Conservation (phyloP, 2,113 vertebrate genomes). For the Tricholaema leucomelas region DNA sequence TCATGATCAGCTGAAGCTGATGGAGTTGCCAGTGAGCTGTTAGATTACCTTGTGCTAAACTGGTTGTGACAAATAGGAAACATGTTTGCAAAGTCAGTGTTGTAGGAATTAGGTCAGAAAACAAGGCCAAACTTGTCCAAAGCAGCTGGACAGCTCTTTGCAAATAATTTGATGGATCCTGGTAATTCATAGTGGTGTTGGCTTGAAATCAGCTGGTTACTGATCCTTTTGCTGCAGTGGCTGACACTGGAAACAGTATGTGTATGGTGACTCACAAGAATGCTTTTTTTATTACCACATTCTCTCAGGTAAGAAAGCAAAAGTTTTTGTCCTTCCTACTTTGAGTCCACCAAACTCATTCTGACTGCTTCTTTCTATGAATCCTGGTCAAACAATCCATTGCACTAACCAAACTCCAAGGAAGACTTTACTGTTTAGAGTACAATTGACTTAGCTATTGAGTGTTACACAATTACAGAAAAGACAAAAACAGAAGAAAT, state of each 20-base stretch:
- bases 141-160: neutral
- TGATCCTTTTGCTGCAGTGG: neutral
- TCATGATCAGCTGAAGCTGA: neutral
- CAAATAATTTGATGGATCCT: neutral
- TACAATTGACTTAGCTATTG: neutral
- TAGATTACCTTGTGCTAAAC: neutral
- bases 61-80: neutral
- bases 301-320: neutral
- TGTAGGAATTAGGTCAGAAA: neutral
- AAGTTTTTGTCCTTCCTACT: neutral
- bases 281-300: neutral
- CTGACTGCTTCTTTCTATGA: neutral
- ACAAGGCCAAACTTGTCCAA: neutral
- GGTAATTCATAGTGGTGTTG: neutral
- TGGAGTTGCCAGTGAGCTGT: neutral
- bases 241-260: neutral
- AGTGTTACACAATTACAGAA: neutral
- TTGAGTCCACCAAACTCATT: neutral
- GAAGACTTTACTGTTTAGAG: neutral
- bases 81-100: neutral
- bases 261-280: neutral
- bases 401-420: neutral
- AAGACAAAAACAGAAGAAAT: neutral
- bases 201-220: neutral
- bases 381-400: neutral